Base-by-base conservation (phyloP, 2,797 vertebrate genomes). In the Apodemus agrarius region DNA sequence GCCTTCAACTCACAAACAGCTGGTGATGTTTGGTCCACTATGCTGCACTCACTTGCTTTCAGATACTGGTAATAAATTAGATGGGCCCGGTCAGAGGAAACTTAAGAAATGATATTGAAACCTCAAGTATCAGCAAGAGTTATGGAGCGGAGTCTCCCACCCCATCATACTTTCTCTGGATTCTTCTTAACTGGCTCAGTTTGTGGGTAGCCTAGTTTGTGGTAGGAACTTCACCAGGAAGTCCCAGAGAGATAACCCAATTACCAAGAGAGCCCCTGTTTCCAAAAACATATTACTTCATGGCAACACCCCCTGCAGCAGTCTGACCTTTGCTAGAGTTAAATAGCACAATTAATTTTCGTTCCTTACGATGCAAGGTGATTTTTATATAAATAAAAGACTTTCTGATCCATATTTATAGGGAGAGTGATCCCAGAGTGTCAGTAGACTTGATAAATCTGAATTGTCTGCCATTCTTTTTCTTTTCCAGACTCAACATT, bases 301-400 rank as follows among this genome's bases (percentile, higher is more conserved):
- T 40, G 76, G 91, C 83, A 78, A 96, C 80, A 43, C 83, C 12
- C 65, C 19, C 19, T 2, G 67, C 0, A 14, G 93, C 92, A 96
- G 88, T 83, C 61, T 43, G 88, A 93, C 94, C 91, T 90, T 94
- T 81, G 29, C 94, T 65, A 88, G 90, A 96, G 96, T 97, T 97
- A 97, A 95, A 96, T 96, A 97, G 97, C 93, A 40, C 93, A 92
- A 59, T 95, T 93, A 97, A 95, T 93, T 93, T 37, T 63, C 78
- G 89, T 94, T 61, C 79, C 89, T 97, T 97, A 95, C 96, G 95
- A 97, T 97, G 93, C 65, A 97, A 90, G 31, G 80, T 91, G 90
- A 95, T 90, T n/a, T n/a, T n/a, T 91, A 94, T 37, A 97, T 96
- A 96, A 97, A 97, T 91, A 97, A 89, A 96, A 93, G 84, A 90